Evolutionary conservation across 2,888 invertebrate genomes (phyloP), one percentile per base, ranked within the genome.

Genomic region (Anticlea derivata): DNA sequence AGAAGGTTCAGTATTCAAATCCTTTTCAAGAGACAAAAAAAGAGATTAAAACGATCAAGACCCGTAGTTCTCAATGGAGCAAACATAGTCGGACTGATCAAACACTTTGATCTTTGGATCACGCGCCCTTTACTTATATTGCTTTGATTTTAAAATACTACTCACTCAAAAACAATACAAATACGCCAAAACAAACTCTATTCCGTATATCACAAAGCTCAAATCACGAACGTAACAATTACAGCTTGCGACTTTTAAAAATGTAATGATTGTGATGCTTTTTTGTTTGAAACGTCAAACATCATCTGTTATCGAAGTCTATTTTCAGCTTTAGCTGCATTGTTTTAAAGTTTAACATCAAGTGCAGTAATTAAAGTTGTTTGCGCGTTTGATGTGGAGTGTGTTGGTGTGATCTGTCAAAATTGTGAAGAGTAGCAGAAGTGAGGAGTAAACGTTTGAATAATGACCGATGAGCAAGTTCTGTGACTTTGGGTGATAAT

Each of bases 111-210:
- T 87, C 83, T 86, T 65, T 62, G 69, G 74, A 85, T 85, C 83
- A 78, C 81, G 82, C 85, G 85, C 83, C 86, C 79, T 83, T 83
- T 81, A 85, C 84, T 85, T 80, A 83, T 83, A 85, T 83, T 83
- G 83, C 82, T 75, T 70, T 63, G 59, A 70, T 76, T 77, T 73
- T 73, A 72, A 71, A 73, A 61, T 55, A 56, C 58, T 62, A 50
- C 69, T 66, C 60, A 66, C 66, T 70, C 73, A 73, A 67, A 70
- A 64, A 45, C 72, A 72, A 65, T 55, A 48, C 51, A 23, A 35
- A 27, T 13, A 43, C 33, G 31, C 17, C 6, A 63, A 57, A 53
- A 50, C 29, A 38, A 55, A 60, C 57, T 46, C 39, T 70, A 65
- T n/a, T 0, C 0, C 6, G 10, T 30, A 1, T 0, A 0, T 12